Base-by-base conservation (phyloP, 2,113 vertebrate species). In the Phaethornis superciliosus region DNA sequence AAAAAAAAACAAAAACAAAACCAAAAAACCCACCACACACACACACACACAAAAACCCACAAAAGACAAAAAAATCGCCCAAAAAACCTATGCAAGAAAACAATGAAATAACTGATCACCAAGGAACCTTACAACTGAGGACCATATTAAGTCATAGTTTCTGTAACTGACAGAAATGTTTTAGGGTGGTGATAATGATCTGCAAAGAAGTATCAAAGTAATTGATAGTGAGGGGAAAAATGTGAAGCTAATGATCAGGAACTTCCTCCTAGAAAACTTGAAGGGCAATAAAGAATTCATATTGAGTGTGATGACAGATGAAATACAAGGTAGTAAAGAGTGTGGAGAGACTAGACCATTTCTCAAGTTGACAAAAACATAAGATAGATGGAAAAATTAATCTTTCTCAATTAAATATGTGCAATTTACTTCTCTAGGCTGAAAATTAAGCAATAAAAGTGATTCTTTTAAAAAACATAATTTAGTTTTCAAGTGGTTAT, bases 191-290 rank as follows among this genome's bases (percentile, higher is more conserved):
- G 83, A 80, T 65, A 85, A 77, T 37, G 62, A 64, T 90, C 72
- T 82, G 77, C 54, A 49, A 59, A 89, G 74, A 96, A 94, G 13
- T 89, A 91, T 51, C 52, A 23, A 62, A 76, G 89, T 77, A 93
- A 89, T 94, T 88, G 72, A 67, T 88, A 92, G 47, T 33, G 46
- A 95, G 65, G 15, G n/a, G 68, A 56, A 93, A 58, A 94, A 67
- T 90, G 56, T 82, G 59, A 92, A 81, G 42, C 15, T 90, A 95
- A 95, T 94, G 90, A 96, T 95, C 51, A 95, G 92, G 60, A 54
- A 93, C 86, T 94, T 85, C 8, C 56, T 60, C 17, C 40, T 71
- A 64, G 69, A 52, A 88, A 92, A 5, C 54, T 63, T 72, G 3
- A 88, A 30, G 52, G 69, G 65, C 85, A 82, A 62, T 71, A 89